Evolutionary conservation across 1,140 invertebrate genomes (phyloP), one percentile per base, ranked within the genome.

Genomic region (Micrasema minimum): DNA sequence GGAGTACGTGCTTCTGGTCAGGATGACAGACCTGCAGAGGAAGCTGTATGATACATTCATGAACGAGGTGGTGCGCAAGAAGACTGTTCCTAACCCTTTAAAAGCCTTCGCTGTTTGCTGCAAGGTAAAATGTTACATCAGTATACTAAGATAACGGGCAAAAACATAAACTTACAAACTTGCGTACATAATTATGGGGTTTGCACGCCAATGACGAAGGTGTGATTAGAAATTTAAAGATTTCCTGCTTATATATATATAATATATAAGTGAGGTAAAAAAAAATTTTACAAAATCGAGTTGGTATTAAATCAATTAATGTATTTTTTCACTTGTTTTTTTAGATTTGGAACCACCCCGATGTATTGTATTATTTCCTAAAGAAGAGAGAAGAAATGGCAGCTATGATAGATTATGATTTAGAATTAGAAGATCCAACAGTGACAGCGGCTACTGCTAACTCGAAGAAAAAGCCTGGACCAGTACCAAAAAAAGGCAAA

Each of bases 271-370:
- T n/a, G n/a, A n/a, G n/a, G n/a, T n/a, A n/a, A n/a, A n/a, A n/a
- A n/a, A n/a, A n/a, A n/a, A n/a, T n/a, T n/a, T n/a, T n/a, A n/a
- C n/a, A n/a, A n/a, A n/a, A n/a, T n/a, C n/a, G n/a, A n/a, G n/a
- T n/a, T n/a, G n/a, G n/a, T n/a, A n/a, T n/a, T n/a, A n/a, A n/a
- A n/a, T n/a, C n/a, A n/a, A n/a, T n/a, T n/a, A n/a, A n/a, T n/a
- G n/a, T n/a, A n/a, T n/a, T n/a, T n/a, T n/a, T n/a, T n/a, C n/a
- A n/a, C n/a, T n/a, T n/a, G n/a, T 31, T 31, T 23, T 46, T 67
- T 50, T 79, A 93, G 90, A 99, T 99, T 75, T 99, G 97, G 97
- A 99, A 99, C 80, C 98, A 99, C 85, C 97, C 98, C 0, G 98
- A 99, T 83, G 93, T 99, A 53, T 80, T 99, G 31, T 96, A 96